Evolutionary conservation across 2,113 vertebrate genomes (phyloP).

Genomic region (Erythrocercus mccallii): DNA sequence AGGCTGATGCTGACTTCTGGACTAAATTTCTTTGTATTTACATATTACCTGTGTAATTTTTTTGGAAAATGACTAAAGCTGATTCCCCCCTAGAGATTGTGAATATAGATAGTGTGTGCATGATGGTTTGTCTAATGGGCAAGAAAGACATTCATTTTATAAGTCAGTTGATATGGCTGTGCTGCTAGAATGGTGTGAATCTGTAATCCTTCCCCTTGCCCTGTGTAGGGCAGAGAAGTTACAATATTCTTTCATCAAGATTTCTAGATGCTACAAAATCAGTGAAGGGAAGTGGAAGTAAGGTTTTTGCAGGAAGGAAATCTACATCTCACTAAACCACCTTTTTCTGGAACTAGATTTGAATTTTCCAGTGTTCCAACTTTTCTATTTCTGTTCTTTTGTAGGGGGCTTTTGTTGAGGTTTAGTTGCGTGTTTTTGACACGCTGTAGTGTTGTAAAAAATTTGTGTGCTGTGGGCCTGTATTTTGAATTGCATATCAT

Average conservation of each 20-base stretch:
- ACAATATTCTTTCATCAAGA: neutral
- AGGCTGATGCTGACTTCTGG: neutral
- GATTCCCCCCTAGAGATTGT: neutral
- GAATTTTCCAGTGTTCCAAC: neutral
- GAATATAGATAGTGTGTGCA: neutral
- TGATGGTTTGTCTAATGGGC: neutral
- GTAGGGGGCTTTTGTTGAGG: neutral
- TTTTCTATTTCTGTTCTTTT: neutral
- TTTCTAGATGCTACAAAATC: neutral
- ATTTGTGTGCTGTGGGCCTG: fast-evolving
- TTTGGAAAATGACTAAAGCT: neutral
- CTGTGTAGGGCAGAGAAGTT: neutral
- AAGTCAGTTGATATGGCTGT: neutral
- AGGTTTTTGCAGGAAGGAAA: neutral
- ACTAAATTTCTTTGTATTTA: neutral
- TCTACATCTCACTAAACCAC: neutral
- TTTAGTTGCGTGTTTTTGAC: neutral
- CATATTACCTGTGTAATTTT: neutral
- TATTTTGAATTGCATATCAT: neutral
- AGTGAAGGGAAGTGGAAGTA: neutral
- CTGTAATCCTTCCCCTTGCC: neutral
- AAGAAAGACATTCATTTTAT: neutral
- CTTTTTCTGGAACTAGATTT: neutral
- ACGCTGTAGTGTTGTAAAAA: neutral
- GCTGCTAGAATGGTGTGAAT: neutral